Conservation (phyloP, 2,797 vertebrate genomes). For the Hypotaenidia philippensis region DNA sequence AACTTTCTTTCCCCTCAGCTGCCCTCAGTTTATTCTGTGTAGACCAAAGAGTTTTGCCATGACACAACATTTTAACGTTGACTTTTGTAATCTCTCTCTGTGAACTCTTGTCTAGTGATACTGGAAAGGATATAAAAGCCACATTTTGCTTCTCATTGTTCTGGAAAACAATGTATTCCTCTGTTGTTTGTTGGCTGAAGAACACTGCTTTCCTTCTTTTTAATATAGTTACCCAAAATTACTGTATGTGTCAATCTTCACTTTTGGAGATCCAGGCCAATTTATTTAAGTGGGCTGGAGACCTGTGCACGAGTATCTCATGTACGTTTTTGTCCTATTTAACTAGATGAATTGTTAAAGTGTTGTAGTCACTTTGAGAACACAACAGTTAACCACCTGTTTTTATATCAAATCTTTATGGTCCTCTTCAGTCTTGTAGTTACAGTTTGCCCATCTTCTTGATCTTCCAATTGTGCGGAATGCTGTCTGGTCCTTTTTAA, state of each 20-base stretch:
- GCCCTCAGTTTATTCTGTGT: background rate
- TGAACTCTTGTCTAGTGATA: background rate
- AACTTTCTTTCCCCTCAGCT: background rate
- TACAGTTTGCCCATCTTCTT: background rate
- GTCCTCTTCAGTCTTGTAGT: background rate
- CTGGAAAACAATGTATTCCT: background rate
- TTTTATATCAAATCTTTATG: background rate
- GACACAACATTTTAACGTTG: background rate
- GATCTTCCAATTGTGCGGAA: background rate
- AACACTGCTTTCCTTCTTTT: background rate
- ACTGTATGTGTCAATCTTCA: background rate
- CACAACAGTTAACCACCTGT: background rate
- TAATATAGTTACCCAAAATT: background rate
- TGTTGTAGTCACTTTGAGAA: background rate
- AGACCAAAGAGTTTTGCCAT: background rate
- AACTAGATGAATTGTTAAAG: background rate
- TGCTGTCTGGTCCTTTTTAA: background rate
- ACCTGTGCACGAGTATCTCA: rapidly evolving
- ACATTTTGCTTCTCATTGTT: background rate
- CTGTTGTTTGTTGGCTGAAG: background rate
- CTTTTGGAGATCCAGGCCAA: background rate
- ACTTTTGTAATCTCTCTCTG: background rate
- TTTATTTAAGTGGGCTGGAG: background rate
- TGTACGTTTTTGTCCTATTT: background rate
- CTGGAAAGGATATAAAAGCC: background rate